Evolutionary conservation across 2,888 invertebrate genomes (phyloP).

Genomic region (Lacanobia wlatinum): DNA sequence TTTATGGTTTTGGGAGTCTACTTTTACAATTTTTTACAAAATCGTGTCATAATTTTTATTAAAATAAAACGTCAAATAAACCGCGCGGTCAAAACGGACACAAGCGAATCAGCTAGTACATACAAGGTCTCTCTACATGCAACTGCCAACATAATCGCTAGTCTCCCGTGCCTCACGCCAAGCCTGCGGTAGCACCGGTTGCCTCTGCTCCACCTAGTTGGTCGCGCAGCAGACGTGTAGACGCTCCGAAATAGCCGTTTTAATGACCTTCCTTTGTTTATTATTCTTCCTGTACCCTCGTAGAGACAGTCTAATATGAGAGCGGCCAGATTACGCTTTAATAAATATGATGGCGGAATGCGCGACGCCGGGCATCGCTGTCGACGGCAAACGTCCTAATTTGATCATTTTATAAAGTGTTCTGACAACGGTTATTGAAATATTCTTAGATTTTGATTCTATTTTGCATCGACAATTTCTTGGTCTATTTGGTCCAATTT

Average conservation of each 20-base stretch:
- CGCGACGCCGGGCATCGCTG: conserved; percentile 14
- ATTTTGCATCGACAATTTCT: too few species aligned
- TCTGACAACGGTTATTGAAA: neutral
- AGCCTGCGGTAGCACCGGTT: conserved; percentile 26
- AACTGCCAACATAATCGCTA: conserved; percentile 36
- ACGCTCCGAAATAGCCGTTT: conserved; percentile 86
- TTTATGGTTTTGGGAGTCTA: too few species aligned
- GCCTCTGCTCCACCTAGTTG: conserved; percentile 73
- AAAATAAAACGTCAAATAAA: too few species aligned
- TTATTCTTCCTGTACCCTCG: conserved; percentile 77
- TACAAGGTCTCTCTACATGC: too few species aligned
- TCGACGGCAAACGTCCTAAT: conserved; percentile 21
- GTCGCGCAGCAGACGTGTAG: conserved; percentile 73
- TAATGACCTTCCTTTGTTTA: conserved; percentile 88
- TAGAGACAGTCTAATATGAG: conserved; percentile 73
- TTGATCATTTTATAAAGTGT: conserved; percentile 12
- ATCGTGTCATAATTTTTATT: too few species aligned
- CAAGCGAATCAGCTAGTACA: too few species aligned
- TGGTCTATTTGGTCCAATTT: too few species aligned
- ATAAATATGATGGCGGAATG: conserved; percentile 58
- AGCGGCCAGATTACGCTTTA: conserved; percentile 52
- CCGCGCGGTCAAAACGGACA: too few species aligned
- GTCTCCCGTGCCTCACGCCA: conserved; percentile 32
- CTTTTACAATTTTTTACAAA: too few species aligned
- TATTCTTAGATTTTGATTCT: too few species aligned